Evolutionary conservation across 2,797 vertebrate species (phyloP), one percentile per base, ranked within the genome.

Genomic region (Galagoides demidoff): DNA sequence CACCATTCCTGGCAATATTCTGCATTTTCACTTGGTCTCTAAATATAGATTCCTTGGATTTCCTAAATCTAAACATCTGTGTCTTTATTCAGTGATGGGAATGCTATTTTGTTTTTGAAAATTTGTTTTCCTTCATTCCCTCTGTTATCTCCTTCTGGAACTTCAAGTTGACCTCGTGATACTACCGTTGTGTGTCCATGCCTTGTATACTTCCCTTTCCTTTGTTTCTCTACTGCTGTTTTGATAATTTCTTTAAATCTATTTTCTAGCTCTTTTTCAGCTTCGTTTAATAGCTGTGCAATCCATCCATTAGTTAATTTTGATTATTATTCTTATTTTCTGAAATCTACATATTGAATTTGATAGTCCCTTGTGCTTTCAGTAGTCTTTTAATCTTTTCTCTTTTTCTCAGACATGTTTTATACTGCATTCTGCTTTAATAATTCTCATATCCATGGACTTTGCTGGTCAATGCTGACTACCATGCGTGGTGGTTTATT

Each of bases 31-130:
- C 29, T 83, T 57, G 86, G 10, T 14, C 12, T 71, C 7, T 66
- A 31, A 9, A 66, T 70, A 43, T 23, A 19, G 45, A 73, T 27
- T 79, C 61, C 79, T 6, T 85, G 57, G 39, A 85, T 76, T 91
- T 96, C 76, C 52, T 66, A 16, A 68, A 31, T n/a, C 23, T 66
- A 14, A 73, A 31, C 1, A 57, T 76, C 34, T 77, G 17, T 52
- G 17, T 83, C 27, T 87, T 66, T 88, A 27, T 79, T 63, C 20
- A 74, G 12, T 70, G 20, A 34, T 27, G 10, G 29, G 8, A 76
- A 77, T 82, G 10, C 45, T 90, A 25, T 76, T 92, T 95, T 74
- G 20, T 59, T 52, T 74, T 70, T 85, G 74, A 94, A 90, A 89
- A 81, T 64, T 57, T 81, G 2, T 4, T 39, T 1, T n/a, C 73